phyloP scores from a whole-genome alignment of 2,888 invertebrate species.

The Xestoiulus laeticollis region DNA sequence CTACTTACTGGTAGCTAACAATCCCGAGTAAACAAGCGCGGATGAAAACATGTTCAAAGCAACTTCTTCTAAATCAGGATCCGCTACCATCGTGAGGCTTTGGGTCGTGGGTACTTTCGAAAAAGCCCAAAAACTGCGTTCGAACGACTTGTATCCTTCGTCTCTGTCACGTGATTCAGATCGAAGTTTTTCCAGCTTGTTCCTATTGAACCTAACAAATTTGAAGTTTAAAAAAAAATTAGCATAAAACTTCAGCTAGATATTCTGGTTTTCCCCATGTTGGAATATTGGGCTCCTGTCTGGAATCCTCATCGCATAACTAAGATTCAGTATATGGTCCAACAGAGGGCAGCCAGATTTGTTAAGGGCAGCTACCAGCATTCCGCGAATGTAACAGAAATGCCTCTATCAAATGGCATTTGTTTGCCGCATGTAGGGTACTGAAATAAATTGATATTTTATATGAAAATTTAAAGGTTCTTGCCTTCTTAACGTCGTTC shows the following conservation, averaged over 20 bases:
- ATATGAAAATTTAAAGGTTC: background rate
- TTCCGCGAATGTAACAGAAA: no score
- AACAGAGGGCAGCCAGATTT: no score
- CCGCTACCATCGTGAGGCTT: conserved; percentile 83
- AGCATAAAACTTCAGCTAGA: background rate
- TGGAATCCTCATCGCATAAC: no score
- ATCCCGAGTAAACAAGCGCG: conserved; percentile 87
- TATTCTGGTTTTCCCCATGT: background rate
- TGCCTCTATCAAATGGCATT: no score
- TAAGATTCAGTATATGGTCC: no score
- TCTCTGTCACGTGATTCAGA: conserved; percentile 70
- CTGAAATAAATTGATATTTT: background rate
- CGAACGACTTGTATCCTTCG: conserved; percentile 87
- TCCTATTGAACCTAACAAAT: conserved; percentile 74
- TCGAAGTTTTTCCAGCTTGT: conserved; percentile 76
- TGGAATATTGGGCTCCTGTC: no score
- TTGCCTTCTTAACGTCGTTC: conserved; percentile 78
- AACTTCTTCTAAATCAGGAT: conserved; percentile 82
- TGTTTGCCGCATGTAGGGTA: background rate
- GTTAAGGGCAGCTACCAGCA: no score
- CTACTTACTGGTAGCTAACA: conserved; percentile 68
- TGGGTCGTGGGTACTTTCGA: conserved; percentile 81
- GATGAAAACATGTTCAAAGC: conserved; percentile 88
- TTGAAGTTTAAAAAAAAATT: background rate
- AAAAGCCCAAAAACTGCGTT: conserved; percentile 90